These are phyloP conservation scores for Agrochola macilenta DNA, from an alignment of 2,888 invertebrate species.

Conservation along the genomic window DNA sequence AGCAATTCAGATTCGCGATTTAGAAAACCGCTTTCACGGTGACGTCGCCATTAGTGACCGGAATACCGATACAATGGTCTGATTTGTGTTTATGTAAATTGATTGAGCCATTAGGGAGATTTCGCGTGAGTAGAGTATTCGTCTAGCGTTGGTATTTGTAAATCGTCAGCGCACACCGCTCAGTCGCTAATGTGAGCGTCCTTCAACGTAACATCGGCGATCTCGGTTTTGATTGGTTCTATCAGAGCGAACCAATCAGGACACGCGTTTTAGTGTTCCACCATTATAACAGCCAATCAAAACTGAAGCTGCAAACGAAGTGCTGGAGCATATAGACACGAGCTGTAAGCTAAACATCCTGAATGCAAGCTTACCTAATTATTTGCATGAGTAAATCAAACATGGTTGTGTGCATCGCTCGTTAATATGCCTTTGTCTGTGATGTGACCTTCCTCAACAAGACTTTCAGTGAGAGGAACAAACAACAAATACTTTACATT, in stretches of 20 bases:
- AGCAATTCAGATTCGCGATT: slow-evolving; percentile 35
- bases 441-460: slow-evolving; percentile 52
- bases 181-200: slow-evolving; percentile 25
- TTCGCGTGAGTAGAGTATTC: slow-evolving; percentile 17
- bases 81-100: slow-evolving; percentile 32
- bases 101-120: slow-evolving; percentile 21
- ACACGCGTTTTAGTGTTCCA: not conserved
- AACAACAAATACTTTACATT: slow-evolving; percentile 40
- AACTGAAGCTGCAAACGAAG: not conserved
- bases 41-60: slow-evolving; percentile 43
- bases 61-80: slow-evolving; percentile 35
- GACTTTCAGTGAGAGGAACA: slow-evolving; percentile 40
- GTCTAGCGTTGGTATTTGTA: slow-evolving; percentile 18
- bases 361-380: slow-evolving; percentile 21
- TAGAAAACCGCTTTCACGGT: slow-evolving; percentile 59
- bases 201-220: slow-evolving; percentile 22
- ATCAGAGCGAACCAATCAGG: slow-evolving; percentile 8
- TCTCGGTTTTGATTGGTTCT: slow-evolving; percentile 6
- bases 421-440: slow-evolving; percentile 36
- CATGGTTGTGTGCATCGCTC: slow-evolving; percentile 7
- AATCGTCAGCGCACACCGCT: not conserved
- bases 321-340: not conserved
- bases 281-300: slow-evolving; percentile 14
- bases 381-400: slow-evolving; percentile 33
- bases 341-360: slow-evolving; percentile 20